Evolutionary conservation across 2,888 invertebrate species (phyloP).

Genomic region (Erebia ligea): DNA sequence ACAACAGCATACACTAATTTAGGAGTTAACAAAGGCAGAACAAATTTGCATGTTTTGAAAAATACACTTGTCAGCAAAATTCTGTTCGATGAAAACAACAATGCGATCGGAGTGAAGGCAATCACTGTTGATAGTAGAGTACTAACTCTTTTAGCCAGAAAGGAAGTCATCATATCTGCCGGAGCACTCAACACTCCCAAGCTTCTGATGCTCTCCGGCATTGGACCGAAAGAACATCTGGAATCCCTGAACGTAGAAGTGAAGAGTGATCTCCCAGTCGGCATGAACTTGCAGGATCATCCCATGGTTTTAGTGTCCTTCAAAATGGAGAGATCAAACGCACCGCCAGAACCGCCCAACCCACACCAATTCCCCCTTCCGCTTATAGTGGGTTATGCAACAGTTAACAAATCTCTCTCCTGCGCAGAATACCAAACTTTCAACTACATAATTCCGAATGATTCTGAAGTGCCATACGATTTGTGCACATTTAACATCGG

Average conservation of each 20-base stretch:
- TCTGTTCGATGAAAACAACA: slow-evolving; percentile 45
- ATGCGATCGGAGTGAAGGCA: slow-evolving; percentile 45
- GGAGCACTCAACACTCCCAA: slow-evolving; percentile 56
- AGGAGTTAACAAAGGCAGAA: slow-evolving; percentile 42
- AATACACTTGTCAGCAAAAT: slow-evolving; percentile 46
- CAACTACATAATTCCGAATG: slow-evolving; percentile 37
- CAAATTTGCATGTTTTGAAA: slow-evolving; percentile 79
- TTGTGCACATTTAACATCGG: slow-evolving; percentile 68
- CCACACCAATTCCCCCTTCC: slow-evolving; percentile 45
- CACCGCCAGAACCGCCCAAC: slow-evolving; percentile 51
- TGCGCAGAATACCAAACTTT: slow-evolving; percentile 50
- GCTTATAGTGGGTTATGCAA: slow-evolving; percentile 43
- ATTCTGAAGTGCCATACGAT: slow-evolving; percentile 21
- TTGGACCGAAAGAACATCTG: slow-evolving; percentile 69
- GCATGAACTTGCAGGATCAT: slow-evolving; percentile 55
- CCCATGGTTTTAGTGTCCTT: slow-evolving; percentile 38
- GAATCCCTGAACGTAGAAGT: slow-evolving; percentile 48
- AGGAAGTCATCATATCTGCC: slow-evolving; percentile 63
- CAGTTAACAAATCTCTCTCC: slow-evolving; percentile 45
- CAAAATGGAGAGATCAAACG: slow-evolving; percentile 56
- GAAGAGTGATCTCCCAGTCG: slow-evolving; percentile 53
- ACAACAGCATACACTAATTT: slow-evolving; percentile 52
- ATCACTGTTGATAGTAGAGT: slow-evolving; percentile 35
- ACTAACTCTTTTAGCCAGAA: slow-evolving; percentile 40
- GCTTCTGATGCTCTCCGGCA: slow-evolving; percentile 49